Evolutionary conservation across 1,140 invertebrate species (phyloP).

Genomic region (Atopsyche davidsoni): DNA sequence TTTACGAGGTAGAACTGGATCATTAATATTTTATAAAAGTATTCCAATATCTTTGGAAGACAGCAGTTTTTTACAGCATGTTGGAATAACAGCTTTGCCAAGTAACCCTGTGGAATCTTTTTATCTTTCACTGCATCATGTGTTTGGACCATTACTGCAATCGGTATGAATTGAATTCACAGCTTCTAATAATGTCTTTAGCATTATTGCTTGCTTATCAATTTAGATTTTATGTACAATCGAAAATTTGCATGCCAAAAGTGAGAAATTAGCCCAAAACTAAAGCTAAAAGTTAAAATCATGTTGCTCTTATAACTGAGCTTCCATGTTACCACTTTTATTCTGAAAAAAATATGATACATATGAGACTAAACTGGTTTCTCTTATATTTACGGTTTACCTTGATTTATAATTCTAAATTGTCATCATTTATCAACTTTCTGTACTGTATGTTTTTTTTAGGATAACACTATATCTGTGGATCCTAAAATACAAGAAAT

Average conservation of each 20-base stretch:
- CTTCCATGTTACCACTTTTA: no score
- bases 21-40: slow-evolving; percentile 25
- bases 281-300: no score
- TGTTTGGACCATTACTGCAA: slow-evolving; percentile 28
- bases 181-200: background rate
- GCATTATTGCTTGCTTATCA: no score
- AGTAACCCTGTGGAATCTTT: slow-evolving; percentile 26
- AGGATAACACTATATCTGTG: slow-evolving; percentile 21
- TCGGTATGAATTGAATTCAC: slow-evolving; percentile 3
- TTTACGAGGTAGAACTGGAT: slow-evolving; percentile 7
- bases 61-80: slow-evolving; percentile 14
- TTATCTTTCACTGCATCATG: slow-evolving; percentile 25
- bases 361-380: background rate
- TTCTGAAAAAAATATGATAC: slow-evolving; percentile 1
- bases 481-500: slow-evolving; percentile 29
- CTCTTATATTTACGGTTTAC: background rate
- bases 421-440: background rate
- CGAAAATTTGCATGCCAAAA: no score
- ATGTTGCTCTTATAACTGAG: no score
- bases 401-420: background rate
- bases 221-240: no score
- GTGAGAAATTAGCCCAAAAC: no score
- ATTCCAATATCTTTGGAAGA: slow-evolving; percentile 15
- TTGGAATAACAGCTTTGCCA: slow-evolving; percentile 21
- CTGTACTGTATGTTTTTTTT: slow-evolving; percentile 1